Evolutionary conservation across 2,113 vertebrate species (phyloP), one percentile per base, ranked within the genome.

Genomic region (Cariama cristata): DNA sequence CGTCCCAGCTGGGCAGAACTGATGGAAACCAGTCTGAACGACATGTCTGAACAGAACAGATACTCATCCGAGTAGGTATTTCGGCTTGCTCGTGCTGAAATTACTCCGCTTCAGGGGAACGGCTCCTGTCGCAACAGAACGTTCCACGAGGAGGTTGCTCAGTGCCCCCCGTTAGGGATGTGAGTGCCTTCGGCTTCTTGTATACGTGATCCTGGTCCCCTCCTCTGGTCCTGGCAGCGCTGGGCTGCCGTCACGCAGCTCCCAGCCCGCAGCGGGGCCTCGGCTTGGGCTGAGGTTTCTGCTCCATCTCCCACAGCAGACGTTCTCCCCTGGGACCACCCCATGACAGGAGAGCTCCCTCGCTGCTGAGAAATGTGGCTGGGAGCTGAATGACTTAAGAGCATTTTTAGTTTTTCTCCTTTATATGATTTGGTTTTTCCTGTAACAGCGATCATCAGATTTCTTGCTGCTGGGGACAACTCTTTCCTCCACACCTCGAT

Each of bases 291-390:
- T 62, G 59, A 56, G 52, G 68, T 56, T 62, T 64, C 76, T 58
- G 68, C 60, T 80, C 18, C 3, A 4, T 76, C 71, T 85, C 80
- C 62, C 55, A 44, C 4, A 45, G 49, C 80, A 30, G 53, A 30
- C 11, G 0, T 73, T 64, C 18, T 80, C 55, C 68, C 49, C 17
- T 56, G 55, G 49, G 49, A 66, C 22, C 15, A 28, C 12, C 26
- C 38, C 15, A 1, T 32, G 19, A 19, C 21, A 32, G 49, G 33
- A 86, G 55, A 53, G 56, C 50, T 86, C 47, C 44, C 50, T 47
- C 1, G 0, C 33, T 1, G 1, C 45, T 14, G 17, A 45, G 50
- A 52, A 63, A 21, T 3, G 18, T 21, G 12, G 32, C 38, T 6
- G 6, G 40, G 62, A 90, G 49, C 49, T 47, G 42, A 16, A 35